Conservation (phyloP, 2,888 invertebrate species). For the Phytoseiulus persimilis region DNA sequence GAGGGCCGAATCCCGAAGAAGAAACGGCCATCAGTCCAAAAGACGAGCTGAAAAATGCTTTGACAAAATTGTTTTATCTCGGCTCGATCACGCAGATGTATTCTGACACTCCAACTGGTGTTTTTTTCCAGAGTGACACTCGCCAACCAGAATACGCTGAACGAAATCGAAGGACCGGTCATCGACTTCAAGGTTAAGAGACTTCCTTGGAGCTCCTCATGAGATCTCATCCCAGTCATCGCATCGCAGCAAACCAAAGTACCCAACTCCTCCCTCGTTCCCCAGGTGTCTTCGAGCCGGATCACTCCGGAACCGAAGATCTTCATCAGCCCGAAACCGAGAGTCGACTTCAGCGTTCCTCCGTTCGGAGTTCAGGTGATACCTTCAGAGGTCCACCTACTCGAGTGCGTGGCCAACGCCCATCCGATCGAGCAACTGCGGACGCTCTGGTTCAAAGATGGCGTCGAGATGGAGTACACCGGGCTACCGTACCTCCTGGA, state of each 20-base stretch:
- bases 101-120: not conserved
- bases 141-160: not conserved
- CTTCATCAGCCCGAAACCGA: not conserved
- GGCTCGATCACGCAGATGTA: too few species aligned
- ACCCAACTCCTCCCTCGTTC: not conserved
- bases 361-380: conserved; percentile 15
- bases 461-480: conserved; percentile 69
- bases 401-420: conserved; percentile 23
- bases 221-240: not conserved
- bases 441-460: conserved; percentile 83
- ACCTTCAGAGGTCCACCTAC: not conserved
- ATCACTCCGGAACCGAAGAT: conserved; percentile 18
- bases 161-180: conserved; percentile 24
- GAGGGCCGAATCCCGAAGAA: too few species aligned
- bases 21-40: not conserved
- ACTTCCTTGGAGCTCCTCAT: not conserved
- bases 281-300: not conserved
- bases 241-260: too few species aligned
- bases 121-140: conserved; percentile 1
- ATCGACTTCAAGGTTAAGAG: conserved; percentile 13
- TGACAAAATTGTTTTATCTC: too few species aligned
- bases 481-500: conserved; percentile 69
- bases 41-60: not conserved
- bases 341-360: conserved; percentile 23
- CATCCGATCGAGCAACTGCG: conserved; percentile 68